Evolutionary conservation across 2,797 vertebrate genomes (phyloP).

Genomic region (Crocodylus rhombifer): DNA sequence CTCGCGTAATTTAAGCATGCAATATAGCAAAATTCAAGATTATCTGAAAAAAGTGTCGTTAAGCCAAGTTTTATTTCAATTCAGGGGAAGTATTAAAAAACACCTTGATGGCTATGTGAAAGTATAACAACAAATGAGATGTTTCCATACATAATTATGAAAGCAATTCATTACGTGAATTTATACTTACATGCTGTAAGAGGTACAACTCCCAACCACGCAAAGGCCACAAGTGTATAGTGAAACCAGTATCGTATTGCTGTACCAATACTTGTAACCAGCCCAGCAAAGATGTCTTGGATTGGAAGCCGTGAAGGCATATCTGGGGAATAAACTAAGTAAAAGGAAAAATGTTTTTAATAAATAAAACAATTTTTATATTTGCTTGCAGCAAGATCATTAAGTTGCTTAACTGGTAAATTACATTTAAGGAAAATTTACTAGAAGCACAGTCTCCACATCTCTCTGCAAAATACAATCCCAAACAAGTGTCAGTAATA

Average conservation of each 20-base stretch:
- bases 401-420: slow-evolving; percentile 17
- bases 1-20: not conserved
- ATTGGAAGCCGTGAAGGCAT: slow-evolving; percentile 99
- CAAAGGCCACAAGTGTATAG: slow-evolving; percentile 99
- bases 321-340: slow-evolving; percentile 97
- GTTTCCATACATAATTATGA: not conserved
- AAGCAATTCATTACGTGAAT: not conserved
- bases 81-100: not conserved
- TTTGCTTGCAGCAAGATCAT: not conserved
- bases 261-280: slow-evolving; percentile 98
- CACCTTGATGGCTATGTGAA: not conserved
- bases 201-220: slow-evolving; percentile 98
- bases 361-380: not conserved
- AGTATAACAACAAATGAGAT: not conserved
- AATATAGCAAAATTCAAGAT: not conserved
- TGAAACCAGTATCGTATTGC: slow-evolving; percentile 99
- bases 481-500: not conserved
- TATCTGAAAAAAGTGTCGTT: not conserved
- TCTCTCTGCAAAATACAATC: not conserved
- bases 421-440: not conserved
- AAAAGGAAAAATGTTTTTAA: slow-evolving; percentile 45
- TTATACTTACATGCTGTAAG: slow-evolving; percentile 96
- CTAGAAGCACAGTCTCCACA: not conserved
- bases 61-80: not conserved
- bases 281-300: slow-evolving; percentile 98